These are phyloP conservation scores for Odiellus spinosus DNA, from an alignment of 2,888 invertebrate genomes.

Conservation along the genomic window DNA sequence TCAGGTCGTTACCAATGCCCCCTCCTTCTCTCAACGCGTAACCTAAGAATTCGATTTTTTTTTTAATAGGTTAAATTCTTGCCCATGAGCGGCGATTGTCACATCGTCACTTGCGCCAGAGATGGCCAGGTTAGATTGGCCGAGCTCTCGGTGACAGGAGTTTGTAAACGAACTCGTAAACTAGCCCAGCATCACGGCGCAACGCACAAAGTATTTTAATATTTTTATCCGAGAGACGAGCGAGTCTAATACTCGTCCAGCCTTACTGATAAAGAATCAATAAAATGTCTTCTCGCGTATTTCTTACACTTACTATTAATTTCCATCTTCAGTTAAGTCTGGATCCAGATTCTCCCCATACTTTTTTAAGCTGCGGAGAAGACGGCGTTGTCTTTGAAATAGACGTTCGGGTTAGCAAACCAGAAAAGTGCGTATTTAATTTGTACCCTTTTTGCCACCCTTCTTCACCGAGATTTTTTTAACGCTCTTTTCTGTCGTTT, in stretches of 20 bases:
- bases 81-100: conserved; percentile 55
- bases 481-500: conserved; percentile 14
- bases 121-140: conserved; percentile 66
- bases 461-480: not conserved
- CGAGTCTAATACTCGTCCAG: too few relatives aligned
- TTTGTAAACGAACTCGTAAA: conserved; percentile 40
- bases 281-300: not conserved
- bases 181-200: conserved; percentile 55
- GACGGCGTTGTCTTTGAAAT: conserved; percentile 65
- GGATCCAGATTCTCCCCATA: conserved; percentile 54
- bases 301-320: not conserved
- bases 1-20: conserved; percentile 36
- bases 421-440: conserved; percentile 35
- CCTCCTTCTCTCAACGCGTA: too few relatives aligned
- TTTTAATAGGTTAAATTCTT: conserved; percentile 54
- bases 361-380: conserved; percentile 67
- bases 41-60: not conserved
- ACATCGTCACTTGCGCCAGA: conserved; percentile 70
- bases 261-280: too few relatives aligned
- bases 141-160: conserved; percentile 36
- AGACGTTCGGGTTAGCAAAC: conserved; percentile 57
- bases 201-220: conserved; percentile 52
- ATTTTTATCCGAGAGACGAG: too few relatives aligned
- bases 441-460: not conserved
- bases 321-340: conserved; percentile 42